Base-by-base conservation (phyloP, 2,888 invertebrate genomes). In the Panopea generosa region DNA sequence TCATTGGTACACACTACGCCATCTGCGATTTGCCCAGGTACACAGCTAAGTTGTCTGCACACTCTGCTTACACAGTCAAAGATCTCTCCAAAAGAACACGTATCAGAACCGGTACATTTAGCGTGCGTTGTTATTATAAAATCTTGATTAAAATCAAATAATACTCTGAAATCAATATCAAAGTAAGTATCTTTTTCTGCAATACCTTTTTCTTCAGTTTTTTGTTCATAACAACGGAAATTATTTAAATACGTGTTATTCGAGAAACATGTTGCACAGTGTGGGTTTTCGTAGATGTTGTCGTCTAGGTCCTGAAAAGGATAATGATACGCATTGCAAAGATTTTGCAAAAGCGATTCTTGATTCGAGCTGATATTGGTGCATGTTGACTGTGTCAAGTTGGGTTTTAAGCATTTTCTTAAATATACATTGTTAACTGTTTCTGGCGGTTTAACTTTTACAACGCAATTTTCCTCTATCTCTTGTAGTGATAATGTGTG, bases 41-140 rank as follows among this genome's bases (percentile, higher is more conserved):
- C 27, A 43, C 72, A 72, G 45, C 40, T 49, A 0, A 66, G 16
- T 6, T 2, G 16, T 24, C 56, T 52, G 49, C 72, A 72, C 38
- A 27, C 27, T 40, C 49, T 47, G 29, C 55, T 53, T 11, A 65
- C 18, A n/a, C 72, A 72, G 16, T 72, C 72, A 38, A 49, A 72
- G 1, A 72, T 29, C 29, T 72, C 55, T 22, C 55, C 29, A 26
- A 7, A 11, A 14, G 52, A 38, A 26, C 60, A 66, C 11, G 3
- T 3, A 11, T 14, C 50, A 1, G 18, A 7, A 0, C 16, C n/a
- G 14, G 26, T 24, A 43, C 72, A 72, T 22, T 52, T 0, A 14
- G 27, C 40, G 18, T 47, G 52, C 4, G 57, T n/a, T 11, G 18
- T 26, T 4, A 55, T 11, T 3, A 47, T 60, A 3, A 18, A 26